These are phyloP conservation scores for Rachycentron canadum DNA, from an alignment of 2,797 vertebrate genomes.

Conservation along the genomic window DNA sequence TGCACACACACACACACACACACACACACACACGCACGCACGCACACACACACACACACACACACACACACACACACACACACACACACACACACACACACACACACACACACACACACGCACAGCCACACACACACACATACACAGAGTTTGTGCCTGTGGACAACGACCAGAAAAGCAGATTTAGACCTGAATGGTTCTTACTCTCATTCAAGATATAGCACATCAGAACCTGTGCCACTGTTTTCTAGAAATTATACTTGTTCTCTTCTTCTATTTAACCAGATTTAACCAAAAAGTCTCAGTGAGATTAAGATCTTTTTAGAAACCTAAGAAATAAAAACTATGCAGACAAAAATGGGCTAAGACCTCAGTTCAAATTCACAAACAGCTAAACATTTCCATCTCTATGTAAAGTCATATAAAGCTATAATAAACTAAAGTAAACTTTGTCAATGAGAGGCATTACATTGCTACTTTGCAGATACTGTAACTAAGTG, in stretches of 20 bases:
- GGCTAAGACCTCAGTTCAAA: background rate
- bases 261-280: background rate
- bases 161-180: conserved; percentile 17
- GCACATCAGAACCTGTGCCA: conserved; percentile 8
- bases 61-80: conserved; percentile 33
- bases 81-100: conserved; percentile 11
- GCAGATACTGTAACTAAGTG: background rate
- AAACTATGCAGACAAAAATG: background rate
- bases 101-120: conserved; percentile 6
- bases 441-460: too few relatives aligned
- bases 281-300: background rate
- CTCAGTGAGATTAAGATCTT: background rate
- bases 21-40: conserved; percentile 20
- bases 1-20: conserved; percentile 27
- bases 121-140: background rate
- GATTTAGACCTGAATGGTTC: conserved; percentile 18
- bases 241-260: background rate
- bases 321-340: background rate
- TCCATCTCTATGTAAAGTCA: background rate
- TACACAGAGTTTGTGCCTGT: too few relatives aligned
- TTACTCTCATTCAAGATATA: conserved; percentile 11
- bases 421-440: too few relatives aligned
- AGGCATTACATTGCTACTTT: background rate
- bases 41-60: conserved; percentile 16
- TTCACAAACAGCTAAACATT: background rate